Conservation (phyloP, 2,797 vertebrate genomes). For the Hyperoplus immaculatus region DNA sequence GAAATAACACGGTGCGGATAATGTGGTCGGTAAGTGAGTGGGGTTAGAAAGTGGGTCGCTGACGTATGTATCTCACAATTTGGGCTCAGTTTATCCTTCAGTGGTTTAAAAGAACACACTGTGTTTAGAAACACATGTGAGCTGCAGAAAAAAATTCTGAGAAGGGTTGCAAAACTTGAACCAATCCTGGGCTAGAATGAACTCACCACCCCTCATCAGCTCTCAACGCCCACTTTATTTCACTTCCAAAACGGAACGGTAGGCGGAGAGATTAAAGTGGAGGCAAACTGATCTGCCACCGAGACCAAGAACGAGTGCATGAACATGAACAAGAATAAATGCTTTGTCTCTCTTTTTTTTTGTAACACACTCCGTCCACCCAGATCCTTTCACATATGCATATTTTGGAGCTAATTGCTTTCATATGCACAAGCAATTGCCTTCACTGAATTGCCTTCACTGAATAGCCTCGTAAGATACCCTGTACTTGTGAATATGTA, state of each 20-base stretch:
- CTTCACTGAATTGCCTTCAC: too few species aligned
- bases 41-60: not conserved
- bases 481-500: too few species aligned
- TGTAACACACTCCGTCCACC: not conserved
- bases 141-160: not conserved
- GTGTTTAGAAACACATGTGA: not conserved
- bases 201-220: conserved; percentile 27
- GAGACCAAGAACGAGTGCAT: conserved; percentile 1
- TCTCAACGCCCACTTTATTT: conserved; percentile 34
- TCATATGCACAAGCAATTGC: not conserved
- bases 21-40: not conserved
- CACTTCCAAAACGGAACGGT: not conserved
- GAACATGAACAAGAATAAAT: not conserved
- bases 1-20: not conserved
- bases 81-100: not conserved
- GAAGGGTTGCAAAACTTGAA: not conserved
- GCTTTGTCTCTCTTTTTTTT: not conserved
- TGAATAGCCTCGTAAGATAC: not conserved
- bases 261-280: not conserved
- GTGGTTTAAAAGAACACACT: not conserved
- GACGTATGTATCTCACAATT: not conserved
- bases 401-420: not conserved
- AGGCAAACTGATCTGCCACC: not conserved
- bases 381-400: not conserved
- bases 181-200: conserved; percentile 35